Evolutionary conservation across 2,888 invertebrate genomes (phyloP).

Genomic region (Melangyna quadrimaculata): DNA sequence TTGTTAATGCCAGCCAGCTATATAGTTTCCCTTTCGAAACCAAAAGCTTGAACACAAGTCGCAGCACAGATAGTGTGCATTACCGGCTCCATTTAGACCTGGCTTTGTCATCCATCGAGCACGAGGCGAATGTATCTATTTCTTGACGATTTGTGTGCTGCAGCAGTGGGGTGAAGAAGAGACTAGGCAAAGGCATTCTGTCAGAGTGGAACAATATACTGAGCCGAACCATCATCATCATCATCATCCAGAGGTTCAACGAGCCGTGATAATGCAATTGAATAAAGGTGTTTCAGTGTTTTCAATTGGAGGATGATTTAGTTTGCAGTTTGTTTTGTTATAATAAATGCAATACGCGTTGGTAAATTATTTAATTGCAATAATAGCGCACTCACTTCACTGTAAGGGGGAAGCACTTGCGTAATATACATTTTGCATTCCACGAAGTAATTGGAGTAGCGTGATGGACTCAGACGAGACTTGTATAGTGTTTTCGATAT

Average conservation of each 20-base stretch:
- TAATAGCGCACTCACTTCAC: not conserved
- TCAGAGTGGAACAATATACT: slow-evolving; percentile 1
- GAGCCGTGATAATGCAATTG: slow-evolving; percentile 64
- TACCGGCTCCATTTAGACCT: slow-evolving; percentile 42
- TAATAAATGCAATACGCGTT: slow-evolving; percentile 18
- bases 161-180: not conserved
- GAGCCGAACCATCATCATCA: not conserved
- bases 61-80: slow-evolving; percentile 34
- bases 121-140: slow-evolving; percentile 13
- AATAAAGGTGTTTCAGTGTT: slow-evolving; percentile 33
- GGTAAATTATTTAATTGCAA: slow-evolving; percentile 56
- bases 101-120: slow-evolving; percentile 35
- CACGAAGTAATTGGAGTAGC: slow-evolving; percentile 49
- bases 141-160: slow-evolving; percentile 1
- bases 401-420: not conserved
- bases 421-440: slow-evolving; percentile 42
- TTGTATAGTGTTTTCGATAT: not conserved
- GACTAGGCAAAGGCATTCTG: not conserved
- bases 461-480: not conserved
- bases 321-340: slow-evolving; percentile 21
- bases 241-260: slow-evolving; percentile 54
- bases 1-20: not conserved
- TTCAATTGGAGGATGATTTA: slow-evolving; percentile 39
- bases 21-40: slow-evolving; percentile 63
- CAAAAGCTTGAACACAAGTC: slow-evolving; percentile 22